phyloP scores from a whole-genome alignment of 2,113 vertebrate species.

The Nothocercus julius region DNA sequence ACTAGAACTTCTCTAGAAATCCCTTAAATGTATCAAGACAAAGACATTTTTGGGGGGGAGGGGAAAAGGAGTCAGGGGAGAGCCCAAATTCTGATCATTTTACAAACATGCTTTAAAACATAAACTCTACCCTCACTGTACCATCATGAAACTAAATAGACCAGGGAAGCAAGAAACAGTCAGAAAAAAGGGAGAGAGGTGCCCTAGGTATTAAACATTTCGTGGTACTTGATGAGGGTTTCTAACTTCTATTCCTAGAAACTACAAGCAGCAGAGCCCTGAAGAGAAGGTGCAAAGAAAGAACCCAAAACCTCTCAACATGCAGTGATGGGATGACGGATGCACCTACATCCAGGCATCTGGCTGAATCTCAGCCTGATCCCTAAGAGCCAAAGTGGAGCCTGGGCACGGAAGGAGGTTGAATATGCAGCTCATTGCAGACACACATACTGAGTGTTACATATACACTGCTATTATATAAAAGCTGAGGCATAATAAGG shows the following conservation, averaged over 20 bases:
- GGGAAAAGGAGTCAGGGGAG: no score
- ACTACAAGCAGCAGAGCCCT: neutral
- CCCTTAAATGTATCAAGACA: neutral
- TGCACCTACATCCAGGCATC: accelerated
- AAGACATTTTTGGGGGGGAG: no score
- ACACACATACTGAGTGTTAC: no score
- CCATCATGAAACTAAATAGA: accelerated
- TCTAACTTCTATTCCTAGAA: neutral
- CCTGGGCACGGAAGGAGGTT: neutral
- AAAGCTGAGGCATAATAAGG: neutral
- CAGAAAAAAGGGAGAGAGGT: neutral
- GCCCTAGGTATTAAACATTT: accelerated
- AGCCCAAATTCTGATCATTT: neutral
- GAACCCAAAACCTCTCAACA: accelerated
- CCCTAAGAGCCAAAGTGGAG: no score
- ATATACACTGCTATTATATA: neutral
- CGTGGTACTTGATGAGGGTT: accelerated
- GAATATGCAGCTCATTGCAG: neutral
- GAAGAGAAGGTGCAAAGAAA: neutral
- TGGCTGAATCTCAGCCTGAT: neutral
- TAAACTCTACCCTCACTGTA: neutral
- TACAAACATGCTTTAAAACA: neutral
- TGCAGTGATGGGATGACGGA: accelerated
- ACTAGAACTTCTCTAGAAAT: neutral
- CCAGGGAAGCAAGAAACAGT: neutral